Percentiles rank a stretch among this genome's conserved stretches.
Evolutionary conservation across 2,797 vertebrate genomes (phyloP).

Genomic region (Eulemur rubriventer): DNA sequence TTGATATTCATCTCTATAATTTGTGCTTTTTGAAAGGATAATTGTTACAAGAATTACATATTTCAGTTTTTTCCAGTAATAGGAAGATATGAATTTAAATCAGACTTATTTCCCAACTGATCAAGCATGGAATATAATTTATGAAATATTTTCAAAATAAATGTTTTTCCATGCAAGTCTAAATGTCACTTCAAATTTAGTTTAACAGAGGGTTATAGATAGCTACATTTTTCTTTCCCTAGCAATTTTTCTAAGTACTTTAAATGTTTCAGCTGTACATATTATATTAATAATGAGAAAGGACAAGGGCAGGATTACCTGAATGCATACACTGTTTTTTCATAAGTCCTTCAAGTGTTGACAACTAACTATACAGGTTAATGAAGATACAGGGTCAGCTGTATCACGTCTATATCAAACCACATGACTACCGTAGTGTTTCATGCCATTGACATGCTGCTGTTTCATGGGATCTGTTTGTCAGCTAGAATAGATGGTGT

Average conservation of each 20-base stretch:
- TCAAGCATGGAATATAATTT: constrained; percentile 38
- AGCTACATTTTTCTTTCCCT: neutral
- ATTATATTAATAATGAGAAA: constrained; percentile 57
- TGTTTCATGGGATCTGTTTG: neutral
- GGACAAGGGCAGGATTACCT: neutral
- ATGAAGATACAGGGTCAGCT: neutral
- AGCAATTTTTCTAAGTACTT: constrained; percentile 1
- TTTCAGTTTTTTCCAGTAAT: constrained; percentile 51
- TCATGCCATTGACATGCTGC: neutral
- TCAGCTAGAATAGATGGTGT: neutral
- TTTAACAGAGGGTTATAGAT: neutral
- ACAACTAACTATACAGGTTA: neutral
- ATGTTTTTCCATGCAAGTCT: constrained; percentile 61
- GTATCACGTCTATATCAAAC: neutral
- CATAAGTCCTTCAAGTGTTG: constrained; percentile 19
- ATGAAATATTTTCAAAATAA: constrained; percentile 60
- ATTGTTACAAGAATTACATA: constrained; percentile 65
- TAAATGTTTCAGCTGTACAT: neutral
- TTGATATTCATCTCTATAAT: constrained; percentile 64
- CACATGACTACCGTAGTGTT: neutral
- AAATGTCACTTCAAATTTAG: constrained; percentile 64
- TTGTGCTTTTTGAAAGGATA: constrained; percentile 67
- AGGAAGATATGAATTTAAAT: constrained; percentile 66
- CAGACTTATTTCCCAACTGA: constrained; percentile 67
- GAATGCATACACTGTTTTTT: neutral